A percentile compares a stretch with the other conserved stretches of the same genome.
Evolutionary conservation across 2,113 vertebrate species (phyloP).

Genomic region (Myanophis thanlyinensis): DNA sequence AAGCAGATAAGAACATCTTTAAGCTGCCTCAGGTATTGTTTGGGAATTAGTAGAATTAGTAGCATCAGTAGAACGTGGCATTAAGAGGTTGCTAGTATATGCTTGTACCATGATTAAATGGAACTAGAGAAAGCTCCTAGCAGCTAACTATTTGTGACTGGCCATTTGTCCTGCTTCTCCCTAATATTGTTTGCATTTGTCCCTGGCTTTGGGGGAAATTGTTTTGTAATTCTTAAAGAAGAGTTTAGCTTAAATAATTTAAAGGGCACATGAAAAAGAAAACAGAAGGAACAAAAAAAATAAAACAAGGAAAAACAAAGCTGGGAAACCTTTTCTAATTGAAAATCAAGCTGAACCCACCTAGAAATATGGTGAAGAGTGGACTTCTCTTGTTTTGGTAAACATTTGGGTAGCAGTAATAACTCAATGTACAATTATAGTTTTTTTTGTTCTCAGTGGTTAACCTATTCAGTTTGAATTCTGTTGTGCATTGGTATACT

Average conservation of each 20-base stretch:
- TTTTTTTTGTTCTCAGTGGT: background rate
- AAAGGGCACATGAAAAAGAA: background rate
- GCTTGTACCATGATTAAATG: background rate
- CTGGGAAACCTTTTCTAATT: background rate
- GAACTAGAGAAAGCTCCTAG: background rate
- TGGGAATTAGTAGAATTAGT: background rate
- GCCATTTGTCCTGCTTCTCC: background rate
- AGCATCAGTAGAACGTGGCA: background rate
- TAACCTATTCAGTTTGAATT: background rate
- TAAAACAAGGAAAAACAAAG: background rate
- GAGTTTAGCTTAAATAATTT: background rate
- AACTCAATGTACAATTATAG: background rate
- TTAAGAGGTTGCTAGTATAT: background rate
- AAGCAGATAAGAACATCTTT: background rate
- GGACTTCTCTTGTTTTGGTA: background rate
- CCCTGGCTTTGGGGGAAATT: background rate
- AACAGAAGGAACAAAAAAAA: background rate
- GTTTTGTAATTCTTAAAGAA: background rate
- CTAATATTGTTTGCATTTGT: background rate
- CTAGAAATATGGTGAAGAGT: background rate
- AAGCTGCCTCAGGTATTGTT: background rate
- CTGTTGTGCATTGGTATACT: background rate
- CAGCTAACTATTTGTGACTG: background rate
- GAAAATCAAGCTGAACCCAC: background rate
- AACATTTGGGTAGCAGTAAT: background rate